Evolutionary conservation across 2,113 vertebrate species (phyloP), one percentile per base, ranked within the genome.

Genomic region (Pterocles orientalis): DNA sequence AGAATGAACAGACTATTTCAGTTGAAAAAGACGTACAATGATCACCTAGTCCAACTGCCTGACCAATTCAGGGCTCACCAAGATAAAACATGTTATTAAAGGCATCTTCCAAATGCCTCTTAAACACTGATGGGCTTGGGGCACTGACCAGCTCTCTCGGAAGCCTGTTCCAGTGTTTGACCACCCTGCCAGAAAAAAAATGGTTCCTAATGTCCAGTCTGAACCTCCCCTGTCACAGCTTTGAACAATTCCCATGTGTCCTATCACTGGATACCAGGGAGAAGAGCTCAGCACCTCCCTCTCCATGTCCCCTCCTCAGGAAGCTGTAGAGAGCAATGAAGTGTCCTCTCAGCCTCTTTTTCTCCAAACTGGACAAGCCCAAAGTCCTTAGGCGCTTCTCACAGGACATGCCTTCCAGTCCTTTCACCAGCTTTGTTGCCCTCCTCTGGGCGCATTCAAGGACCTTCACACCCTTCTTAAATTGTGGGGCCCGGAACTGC

Each of bases 211-310:
- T 11, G 2, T 19, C 41, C 29, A 33, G 24, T 11, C 14, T 45
- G n/a, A 92, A 21, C 5, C 13, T 81, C 5, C 3, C 11, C 6
- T n/a, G 18, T 1, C 5, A 1, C 11, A 56, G 5, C 13, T 65
- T 48, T 90, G 29, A 65, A 39, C 3, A 14, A n/a, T 73, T 94
- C 15, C 25, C 8, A 18, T 0, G 1, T 0, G 1, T 28, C 13
- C 39, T 69, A 8, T 31, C 15, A n/a, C 8, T 11, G 8, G 21
- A 47, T 47, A 6, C 6, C 25, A n/a, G 14, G 20, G 8, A 58
- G 43, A 70, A 66, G 34, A n/a, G 17, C 7, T 34, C 43, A 53
- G 39, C 4, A 43, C 5, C 17, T 65, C 14, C 6, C 7, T 53
- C 10, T 66, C 20, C 25, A 58, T 4, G 8, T 50, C 5, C 3